These are phyloP conservation scores for Tachypleus tridentatus DNA, from an alignment of 1,140 invertebrate genomes.

Conservation along the genomic window DNA sequence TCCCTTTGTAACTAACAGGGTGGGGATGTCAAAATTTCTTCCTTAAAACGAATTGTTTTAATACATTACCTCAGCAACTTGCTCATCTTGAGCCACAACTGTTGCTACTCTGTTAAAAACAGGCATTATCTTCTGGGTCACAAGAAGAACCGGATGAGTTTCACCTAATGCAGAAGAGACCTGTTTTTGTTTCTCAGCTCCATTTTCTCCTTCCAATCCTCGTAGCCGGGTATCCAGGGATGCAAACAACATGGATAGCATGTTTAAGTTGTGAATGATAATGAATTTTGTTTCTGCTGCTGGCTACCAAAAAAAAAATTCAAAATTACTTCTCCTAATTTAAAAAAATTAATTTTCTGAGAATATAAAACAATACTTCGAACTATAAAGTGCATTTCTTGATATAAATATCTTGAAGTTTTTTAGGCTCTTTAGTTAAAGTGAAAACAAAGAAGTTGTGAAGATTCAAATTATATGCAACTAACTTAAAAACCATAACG, in stretches of 20 bases:
- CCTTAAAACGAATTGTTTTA: background rate
- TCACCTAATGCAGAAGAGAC: background rate
- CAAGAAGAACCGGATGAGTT: slow-evolving; percentile 38
- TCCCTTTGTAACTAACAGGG: too few relatives aligned
- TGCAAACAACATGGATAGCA: slow-evolving; percentile 54
- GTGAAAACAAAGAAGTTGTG: too few relatives aligned
- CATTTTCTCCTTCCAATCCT: slow-evolving; percentile 10
- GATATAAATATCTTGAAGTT: too few relatives aligned
- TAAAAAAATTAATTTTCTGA: background rate
- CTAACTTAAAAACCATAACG: too few relatives aligned
- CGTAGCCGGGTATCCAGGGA: slow-evolving; percentile 42
- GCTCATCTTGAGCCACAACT: slow-evolving; percentile 42
- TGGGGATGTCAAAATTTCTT: too few relatives aligned
- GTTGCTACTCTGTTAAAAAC: slow-evolving; percentile 41
- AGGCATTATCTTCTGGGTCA: slow-evolving; percentile 48
- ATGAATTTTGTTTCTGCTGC: slow-evolving; percentile 35
- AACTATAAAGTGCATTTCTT: too few relatives aligned
- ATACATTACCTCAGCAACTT: slow-evolving; percentile 45
- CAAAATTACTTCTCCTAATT: background rate
- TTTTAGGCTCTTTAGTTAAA: too few relatives aligned
- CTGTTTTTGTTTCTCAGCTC: slow-evolving; percentile 10
- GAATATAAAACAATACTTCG: too few relatives aligned
- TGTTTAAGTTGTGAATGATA: slow-evolving; percentile 47
- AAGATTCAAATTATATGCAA: too few relatives aligned
- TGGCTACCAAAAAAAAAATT: slow-evolving; percentile 30